Conservation (phyloP, 1,140 invertebrate genomes). For the Drusus annulatus region DNA sequence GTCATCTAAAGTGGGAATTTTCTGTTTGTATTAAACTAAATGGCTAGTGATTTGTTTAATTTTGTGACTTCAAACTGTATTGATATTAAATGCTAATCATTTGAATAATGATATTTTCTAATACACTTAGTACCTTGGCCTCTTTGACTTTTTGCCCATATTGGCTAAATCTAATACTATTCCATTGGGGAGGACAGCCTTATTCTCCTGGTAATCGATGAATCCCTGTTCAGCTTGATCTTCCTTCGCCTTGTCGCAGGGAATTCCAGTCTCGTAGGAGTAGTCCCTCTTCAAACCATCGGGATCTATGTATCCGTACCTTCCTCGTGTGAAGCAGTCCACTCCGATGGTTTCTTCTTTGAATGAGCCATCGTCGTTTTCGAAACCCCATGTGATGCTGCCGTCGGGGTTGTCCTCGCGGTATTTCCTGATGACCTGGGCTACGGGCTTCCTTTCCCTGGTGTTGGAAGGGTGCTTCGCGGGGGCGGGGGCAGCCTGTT, state of each 20-base stretch:
- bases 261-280: conserved; percentile 80
- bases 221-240: conserved; percentile 76
- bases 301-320: conserved; percentile 88
- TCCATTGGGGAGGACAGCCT: conserved; percentile 79
- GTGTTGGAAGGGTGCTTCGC: conserved; percentile 64
- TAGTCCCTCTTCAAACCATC: conserved; percentile 83
- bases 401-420: conserved; percentile 86
- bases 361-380: conserved; percentile 85
- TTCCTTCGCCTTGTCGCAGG: conserved; percentile 76
- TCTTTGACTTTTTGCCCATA: conserved; percentile 79
- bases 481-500: conserved; percentile 64
- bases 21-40: too few species aligned
- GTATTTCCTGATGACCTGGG: conserved; percentile 82
- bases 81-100: conserved; percentile 24
- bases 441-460: conserved; percentile 77
- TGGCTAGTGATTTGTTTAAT: too few species aligned
- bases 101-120: not conserved
- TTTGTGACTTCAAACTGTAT: conserved; percentile 1
- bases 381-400: conserved; percentile 88
- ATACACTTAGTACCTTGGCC: conserved; percentile 69
- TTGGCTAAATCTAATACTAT: conserved; percentile 78
- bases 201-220: conserved; percentile 81
- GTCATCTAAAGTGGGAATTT: too few species aligned
- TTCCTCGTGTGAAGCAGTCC: conserved; percentile 85
- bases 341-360: conserved; percentile 87